Conservation (phyloP, 1,140 invertebrate genomes). For the Trichonephila clavipes region DNA sequence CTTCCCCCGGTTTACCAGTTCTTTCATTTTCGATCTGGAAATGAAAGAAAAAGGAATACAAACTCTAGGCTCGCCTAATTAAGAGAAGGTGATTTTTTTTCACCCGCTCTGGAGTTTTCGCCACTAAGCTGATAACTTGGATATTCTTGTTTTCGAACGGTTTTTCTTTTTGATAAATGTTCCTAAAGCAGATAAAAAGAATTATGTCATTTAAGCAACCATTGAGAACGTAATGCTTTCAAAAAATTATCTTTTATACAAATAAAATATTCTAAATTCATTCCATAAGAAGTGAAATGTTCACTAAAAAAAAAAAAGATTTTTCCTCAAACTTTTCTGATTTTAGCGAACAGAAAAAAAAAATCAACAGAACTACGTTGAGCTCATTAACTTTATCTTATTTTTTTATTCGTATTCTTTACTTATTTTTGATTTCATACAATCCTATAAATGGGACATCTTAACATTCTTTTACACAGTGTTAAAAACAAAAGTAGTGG, state of each 20-base stretch:
- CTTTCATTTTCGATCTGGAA: slow-evolving; percentile 35
- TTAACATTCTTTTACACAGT: neutral
- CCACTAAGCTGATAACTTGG: slow-evolving; percentile 56
- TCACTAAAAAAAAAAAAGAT: neutral
- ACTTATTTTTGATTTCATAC: slow-evolving; percentile 59
- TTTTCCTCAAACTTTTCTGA: slow-evolving; percentile 62
- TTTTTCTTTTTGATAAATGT: slow-evolving; percentile 61
- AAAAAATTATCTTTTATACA: slow-evolving; percentile 67
- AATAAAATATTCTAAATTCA: slow-evolving; percentile 67
- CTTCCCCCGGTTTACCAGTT: slow-evolving; percentile 15
- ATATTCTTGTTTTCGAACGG: slow-evolving; percentile 55
- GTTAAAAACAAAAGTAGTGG: neutral
- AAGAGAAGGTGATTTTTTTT: slow-evolving; percentile 41
- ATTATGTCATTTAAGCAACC: slow-evolving; percentile 59
- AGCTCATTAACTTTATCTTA: slow-evolving; percentile 59
- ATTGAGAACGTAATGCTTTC: slow-evolving; percentile 60
- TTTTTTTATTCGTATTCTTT: slow-evolving; percentile 40
- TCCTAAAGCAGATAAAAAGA: slow-evolving; percentile 45
- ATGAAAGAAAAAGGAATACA: slow-evolving; percentile 55
- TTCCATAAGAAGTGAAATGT: slow-evolving; percentile 48
- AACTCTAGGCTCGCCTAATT: slow-evolving; percentile 39
- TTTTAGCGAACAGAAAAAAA: slow-evolving; percentile 19
- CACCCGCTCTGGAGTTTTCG: neutral
- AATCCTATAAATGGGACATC: slow-evolving; percentile 46
- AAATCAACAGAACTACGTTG: slow-evolving; percentile 1